Percentiles rank a stretch among this genome's conserved stretches.
These are phyloP conservation scores for Drosophila serrata DNA, from an alignment of 1,140 invertebrate species.

Conservation along the genomic window DNA sequence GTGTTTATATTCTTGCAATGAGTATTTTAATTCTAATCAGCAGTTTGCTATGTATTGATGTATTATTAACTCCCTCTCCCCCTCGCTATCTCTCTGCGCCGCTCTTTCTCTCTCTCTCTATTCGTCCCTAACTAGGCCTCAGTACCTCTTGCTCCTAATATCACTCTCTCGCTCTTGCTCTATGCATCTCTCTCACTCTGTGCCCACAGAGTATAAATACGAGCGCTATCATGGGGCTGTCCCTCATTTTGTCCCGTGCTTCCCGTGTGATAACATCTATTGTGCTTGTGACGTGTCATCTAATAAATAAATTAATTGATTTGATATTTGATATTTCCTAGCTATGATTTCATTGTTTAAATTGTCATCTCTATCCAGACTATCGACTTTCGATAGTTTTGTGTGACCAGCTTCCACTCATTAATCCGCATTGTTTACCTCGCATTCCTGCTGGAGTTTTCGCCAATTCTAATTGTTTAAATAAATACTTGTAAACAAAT, in stretches of 20 bases:
- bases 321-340: neutral
- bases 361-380: neutral
- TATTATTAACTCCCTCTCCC: neutral
- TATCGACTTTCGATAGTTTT: neutral
- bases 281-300: fast-evolving
- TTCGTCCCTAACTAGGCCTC: too few species aligned
- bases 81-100: too few species aligned
- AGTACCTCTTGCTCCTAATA: too few species aligned
- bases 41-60: neutral
- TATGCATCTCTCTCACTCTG: neutral
- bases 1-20: too few species aligned
- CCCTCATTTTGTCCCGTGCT: neutral
- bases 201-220: neutral
- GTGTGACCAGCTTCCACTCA: neutral
- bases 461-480: constrained; percentile 14
- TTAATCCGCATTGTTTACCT: constrained; percentile 40
- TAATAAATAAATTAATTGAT: neutral
- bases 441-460: constrained; percentile 20
- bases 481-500: constrained; percentile 13
- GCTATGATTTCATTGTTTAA: neutral
- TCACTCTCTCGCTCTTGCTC: too few species aligned
- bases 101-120: too few species aligned
- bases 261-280: neutral
- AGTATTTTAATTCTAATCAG: neutral
- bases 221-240: neutral